Base-by-base conservation (phyloP, 2,888 invertebrate species). In the Pseudanteris insignis region DNA sequence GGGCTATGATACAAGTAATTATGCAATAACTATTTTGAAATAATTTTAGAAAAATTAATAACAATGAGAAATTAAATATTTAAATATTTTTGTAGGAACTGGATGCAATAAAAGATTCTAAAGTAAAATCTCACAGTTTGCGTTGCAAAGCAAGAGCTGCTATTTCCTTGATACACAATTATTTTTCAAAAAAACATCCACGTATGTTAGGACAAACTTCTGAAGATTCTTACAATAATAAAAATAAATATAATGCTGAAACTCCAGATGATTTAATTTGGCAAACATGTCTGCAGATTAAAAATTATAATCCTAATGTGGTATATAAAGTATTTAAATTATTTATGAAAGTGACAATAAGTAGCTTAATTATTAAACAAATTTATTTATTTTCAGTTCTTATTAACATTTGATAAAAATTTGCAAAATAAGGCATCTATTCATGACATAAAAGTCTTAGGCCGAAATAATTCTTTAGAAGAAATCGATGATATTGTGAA, bases 221-320 rank as follows among this genome's bases (percentile, higher is more conserved):
- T 9, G 65, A 63, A 37, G 78, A 79, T 7, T 74, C 74, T 12
- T 41, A 55, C 9, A 63, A 60, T 30, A 77, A 78, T 53, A 73
- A 69, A 60, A 34, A 65, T 24, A 68, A 63, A 55, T 79, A 72
- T 48, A 54, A 51, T 0, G 21, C 63, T 0, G 75, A 76, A 21
- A 79, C 77, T 63, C 81, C 82, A 34, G 83, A 83, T 69, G 83
- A 83, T 61, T 74, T 78, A 38, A 81, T 83, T 43, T 65, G 83
- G 12, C 81, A 81, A 63, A 81, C 81, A 24, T 82, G 82, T 64
- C 63, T 82, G 29, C 80, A 81, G 64, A 78, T 80, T 48, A 72
- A 69, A 7, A 63, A 71, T 9, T 67, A 70, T 12, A 64, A 67
- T 60, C 73, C 72, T 30, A 63, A 67, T 51, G 77, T 78, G 14